Conservation (phyloP, 1,140 invertebrate species). For the Orchesella cincta region DNA sequence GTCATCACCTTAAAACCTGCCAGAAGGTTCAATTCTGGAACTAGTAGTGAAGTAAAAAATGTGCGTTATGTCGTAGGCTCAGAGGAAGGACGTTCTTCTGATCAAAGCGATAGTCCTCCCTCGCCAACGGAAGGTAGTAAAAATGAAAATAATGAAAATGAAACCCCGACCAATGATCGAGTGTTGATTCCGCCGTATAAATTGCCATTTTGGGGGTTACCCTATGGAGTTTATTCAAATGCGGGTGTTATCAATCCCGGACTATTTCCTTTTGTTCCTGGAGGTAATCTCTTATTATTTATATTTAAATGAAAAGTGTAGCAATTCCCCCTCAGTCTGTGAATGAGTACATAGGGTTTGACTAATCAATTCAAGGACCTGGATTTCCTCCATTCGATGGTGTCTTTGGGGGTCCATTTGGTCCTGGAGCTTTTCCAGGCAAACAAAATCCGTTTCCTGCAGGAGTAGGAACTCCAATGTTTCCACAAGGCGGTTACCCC, state of each 20-base stretch:
- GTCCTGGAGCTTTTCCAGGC: constrained; percentile 48
- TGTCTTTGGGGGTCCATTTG: constrained; percentile 48
- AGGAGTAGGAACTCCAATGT: neutral
- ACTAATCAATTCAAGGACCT: constrained; percentile 32
- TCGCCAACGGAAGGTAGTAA: too few species aligned
- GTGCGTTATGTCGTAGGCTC: neutral
- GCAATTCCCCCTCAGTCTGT: neutral
- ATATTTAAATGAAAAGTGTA: neutral
- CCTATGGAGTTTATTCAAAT: constrained; percentile 47
- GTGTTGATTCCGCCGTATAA: constrained; percentile 48
- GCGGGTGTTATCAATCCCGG: constrained; percentile 50
- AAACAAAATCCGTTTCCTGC: constrained; percentile 1
- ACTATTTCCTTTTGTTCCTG: constrained; percentile 50
- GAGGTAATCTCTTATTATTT: constrained; percentile 33
- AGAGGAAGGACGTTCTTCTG: too few species aligned
- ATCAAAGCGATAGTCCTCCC: too few species aligned
- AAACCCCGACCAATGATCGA: constrained; percentile 45
- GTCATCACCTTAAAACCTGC: neutral
- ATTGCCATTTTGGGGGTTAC: constrained; percentile 50
- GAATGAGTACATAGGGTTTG: too few species aligned
- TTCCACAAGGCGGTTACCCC: neutral
- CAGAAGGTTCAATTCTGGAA: neutral
- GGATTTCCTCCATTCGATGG: constrained; percentile 49
- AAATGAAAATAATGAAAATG: neutral
- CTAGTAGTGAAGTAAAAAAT: neutral